These are phyloP conservation scores for Malurus splendens DNA, from an alignment of 2,797 vertebrate genomes.

Conservation along the genomic window DNA sequence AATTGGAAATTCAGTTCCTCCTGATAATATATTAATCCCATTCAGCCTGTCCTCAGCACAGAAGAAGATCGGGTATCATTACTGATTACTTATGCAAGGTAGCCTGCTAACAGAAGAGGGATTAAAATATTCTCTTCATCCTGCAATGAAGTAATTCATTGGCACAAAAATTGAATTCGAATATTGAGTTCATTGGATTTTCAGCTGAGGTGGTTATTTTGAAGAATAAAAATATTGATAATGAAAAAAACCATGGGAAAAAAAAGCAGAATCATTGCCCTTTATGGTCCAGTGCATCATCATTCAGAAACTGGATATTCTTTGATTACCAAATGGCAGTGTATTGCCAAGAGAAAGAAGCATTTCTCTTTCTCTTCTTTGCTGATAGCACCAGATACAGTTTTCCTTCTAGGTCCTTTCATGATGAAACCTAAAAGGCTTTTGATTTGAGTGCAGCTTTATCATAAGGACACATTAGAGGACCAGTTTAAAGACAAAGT, in stretches of 20 bases:
- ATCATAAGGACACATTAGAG: constrained; percentile 28
- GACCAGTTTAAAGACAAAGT: constrained; percentile 36
- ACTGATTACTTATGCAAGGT: constrained; percentile 12
- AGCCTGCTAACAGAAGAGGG: background rate
- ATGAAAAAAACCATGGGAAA: background rate
- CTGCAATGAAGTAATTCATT: background rate
- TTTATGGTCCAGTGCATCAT: background rate
- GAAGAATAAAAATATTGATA: background rate
- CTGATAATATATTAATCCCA: constrained; percentile 16
- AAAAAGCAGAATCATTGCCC: background rate
- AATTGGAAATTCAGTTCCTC: constrained; percentile 25
- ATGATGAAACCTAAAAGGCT: background rate
- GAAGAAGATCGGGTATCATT: background rate
- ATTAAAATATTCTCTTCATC: background rate
- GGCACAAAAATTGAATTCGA: background rate
- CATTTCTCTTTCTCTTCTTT: background rate
- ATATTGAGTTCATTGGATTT: background rate
- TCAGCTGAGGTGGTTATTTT: background rate
- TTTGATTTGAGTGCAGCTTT: background rate
- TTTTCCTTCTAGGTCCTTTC: background rate
- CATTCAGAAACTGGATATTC: background rate
- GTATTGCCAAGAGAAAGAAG: background rate
- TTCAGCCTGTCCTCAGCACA: background rate
- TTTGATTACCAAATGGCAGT: background rate
- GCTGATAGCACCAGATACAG: background rate